Percentiles rank a stretch among this genome's conserved stretches.
Evolutionary conservation across 2,888 invertebrate genomes (phyloP).

Genomic region (Pachycephus smyrnensis): DNA sequence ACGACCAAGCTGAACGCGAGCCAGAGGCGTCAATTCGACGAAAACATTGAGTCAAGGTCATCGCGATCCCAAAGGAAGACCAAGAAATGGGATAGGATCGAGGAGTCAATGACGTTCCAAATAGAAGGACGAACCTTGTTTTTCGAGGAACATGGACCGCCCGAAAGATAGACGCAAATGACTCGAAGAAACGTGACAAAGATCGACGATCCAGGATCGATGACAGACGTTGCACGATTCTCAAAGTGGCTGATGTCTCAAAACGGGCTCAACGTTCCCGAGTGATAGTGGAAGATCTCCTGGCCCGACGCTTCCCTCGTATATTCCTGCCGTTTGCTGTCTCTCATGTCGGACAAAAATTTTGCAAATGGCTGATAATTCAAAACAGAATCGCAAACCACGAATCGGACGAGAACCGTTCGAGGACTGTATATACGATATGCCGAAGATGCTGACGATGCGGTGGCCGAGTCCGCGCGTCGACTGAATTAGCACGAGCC

Average conservation of each 20-base stretch:
- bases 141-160: not conserved
- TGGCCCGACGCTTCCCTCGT: not conserved
- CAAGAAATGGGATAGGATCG: not conserved
- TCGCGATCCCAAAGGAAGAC: not conserved
- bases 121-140: not conserved
- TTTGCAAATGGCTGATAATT: not conserved
- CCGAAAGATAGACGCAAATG: not conserved
- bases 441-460: conserved; percentile 3
- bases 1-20: conserved; percentile 10
- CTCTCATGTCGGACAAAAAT: not conserved
- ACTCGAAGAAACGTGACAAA: not conserved
- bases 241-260: not conserved
- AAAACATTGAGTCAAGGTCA: conserved; percentile 3
- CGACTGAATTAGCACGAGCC: conserved; percentile 61
- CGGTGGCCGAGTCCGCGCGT: conserved; percentile 41
- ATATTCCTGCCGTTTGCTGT: not conserved
- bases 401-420: not conserved
- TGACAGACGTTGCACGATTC: not conserved
- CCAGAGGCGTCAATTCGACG: conserved; percentile 9
- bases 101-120: not conserved
- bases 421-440: not conserved
- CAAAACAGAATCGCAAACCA: not conserved
- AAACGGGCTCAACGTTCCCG: not conserved
- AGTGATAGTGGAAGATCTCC: not conserved
- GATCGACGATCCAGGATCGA: not conserved